These are phyloP conservation scores for Pseudolaguvia tuberculata DNA, from an alignment of 2,113 vertebrate genomes.

Conservation along the genomic window DNA sequence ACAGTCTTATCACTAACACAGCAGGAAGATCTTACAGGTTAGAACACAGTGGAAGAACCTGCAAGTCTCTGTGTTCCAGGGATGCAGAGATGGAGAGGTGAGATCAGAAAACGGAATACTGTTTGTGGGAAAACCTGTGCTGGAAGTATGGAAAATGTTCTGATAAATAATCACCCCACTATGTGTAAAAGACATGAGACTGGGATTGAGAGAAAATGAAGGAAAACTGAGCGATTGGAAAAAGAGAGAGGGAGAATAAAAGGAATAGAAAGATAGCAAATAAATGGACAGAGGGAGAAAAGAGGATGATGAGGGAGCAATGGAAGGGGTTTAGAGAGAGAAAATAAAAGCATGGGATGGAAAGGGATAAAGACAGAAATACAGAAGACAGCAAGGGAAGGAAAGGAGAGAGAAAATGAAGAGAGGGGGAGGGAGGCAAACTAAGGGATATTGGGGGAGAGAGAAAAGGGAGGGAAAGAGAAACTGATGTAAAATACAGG, in stretches of 20 bases:
- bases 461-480: background rate
- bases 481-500: too few relatives aligned
- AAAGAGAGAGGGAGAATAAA: background rate
- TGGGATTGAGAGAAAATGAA: too few relatives aligned
- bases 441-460: background rate
- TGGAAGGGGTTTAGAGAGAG: too few relatives aligned
- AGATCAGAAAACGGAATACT: background rate
- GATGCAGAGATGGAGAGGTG: background rate
- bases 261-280: too few relatives aligned
- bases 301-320: too few relatives aligned
- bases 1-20: slow-evolving; percentile 5
- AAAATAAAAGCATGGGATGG: too few relatives aligned
- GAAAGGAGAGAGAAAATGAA: background rate
- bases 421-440: background rate
- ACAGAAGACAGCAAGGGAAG: background rate
- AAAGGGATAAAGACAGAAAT: too few relatives aligned
- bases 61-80: background rate
- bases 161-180: background rate
- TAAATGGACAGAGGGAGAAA: too few relatives aligned
- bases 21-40: slow-evolving; percentile 8
- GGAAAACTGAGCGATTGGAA: too few relatives aligned
- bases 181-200: background rate
- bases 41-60: background rate
- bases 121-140: background rate
- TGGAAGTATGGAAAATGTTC: background rate